Conservation (phyloP, 2,113 vertebrate species). For the Saimiri boliviensis region DNA sequence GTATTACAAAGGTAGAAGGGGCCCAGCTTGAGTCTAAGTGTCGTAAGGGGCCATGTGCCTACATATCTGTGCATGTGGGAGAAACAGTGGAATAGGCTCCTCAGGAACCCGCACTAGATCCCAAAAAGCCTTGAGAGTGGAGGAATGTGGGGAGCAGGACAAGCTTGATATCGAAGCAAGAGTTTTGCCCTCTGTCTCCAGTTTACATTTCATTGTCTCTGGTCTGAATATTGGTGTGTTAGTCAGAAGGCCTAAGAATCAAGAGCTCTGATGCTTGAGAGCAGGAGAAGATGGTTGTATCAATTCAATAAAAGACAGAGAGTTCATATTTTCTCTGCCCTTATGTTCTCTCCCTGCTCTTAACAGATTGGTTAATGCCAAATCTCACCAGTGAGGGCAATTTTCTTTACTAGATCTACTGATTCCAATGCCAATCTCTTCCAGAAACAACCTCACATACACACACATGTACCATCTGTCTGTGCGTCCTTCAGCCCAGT, state of each 20-base stretch:
- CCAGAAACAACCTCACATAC: background rate
- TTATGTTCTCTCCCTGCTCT: background rate
- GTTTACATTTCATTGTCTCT: background rate
- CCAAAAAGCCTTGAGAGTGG: background rate
- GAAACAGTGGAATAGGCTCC: background rate
- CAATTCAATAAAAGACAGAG: background rate
- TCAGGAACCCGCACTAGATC: background rate
- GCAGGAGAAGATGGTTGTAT: background rate
- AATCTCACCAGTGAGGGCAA: background rate
- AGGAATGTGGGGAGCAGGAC: background rate
- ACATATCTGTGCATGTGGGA: background rate
- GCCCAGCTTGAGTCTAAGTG: background rate
- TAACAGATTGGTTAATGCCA: background rate
- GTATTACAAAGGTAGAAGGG: background rate
- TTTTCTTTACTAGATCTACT: background rate
- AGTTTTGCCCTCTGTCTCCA: background rate
- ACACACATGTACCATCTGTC: background rate
- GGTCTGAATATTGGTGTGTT: background rate
- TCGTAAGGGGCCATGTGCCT: background rate
- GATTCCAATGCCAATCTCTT: background rate
- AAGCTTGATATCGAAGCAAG: background rate
- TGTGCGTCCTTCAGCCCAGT: background rate
- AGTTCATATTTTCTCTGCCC: background rate
- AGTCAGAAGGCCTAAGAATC: background rate
- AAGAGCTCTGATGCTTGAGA: background rate